phyloP scores from a whole-genome alignment of 2,888 invertebrate species.

The Podabrus alpinus region DNA sequence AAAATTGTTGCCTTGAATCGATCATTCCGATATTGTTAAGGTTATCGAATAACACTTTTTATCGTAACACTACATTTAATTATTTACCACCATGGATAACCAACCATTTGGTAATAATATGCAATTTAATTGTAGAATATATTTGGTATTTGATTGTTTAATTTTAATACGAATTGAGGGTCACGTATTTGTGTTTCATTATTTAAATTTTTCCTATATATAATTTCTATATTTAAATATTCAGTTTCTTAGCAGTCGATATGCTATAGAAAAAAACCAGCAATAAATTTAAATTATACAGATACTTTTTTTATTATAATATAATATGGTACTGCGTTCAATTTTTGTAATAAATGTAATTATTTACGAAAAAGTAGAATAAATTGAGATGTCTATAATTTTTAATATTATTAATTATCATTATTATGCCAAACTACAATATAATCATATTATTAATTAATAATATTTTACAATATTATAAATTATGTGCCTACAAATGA shows the following conservation, averaged over 20 bases:
- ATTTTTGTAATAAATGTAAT: background rate
- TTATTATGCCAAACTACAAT: background rate
- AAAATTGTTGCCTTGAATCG: background rate
- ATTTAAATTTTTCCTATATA: background rate
- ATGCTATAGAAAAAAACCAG: background rate
- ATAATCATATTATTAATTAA: background rate
- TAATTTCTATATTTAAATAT: background rate
- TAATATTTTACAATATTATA: background rate
- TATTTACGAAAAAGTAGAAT: background rate
- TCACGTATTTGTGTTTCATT: background rate
- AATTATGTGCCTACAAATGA: background rate
- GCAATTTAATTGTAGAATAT: background rate
- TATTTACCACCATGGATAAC: background rate
- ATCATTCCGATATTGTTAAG: background rate
- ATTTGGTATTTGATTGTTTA: background rate
- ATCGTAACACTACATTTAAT: background rate
- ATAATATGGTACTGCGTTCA: background rate
- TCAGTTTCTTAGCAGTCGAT: too few species aligned
- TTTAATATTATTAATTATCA: too few species aligned
- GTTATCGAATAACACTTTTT: background rate
- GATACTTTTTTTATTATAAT: background rate
- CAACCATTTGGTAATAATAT: background rate
- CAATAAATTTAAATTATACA: background rate
- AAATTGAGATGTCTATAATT: too few species aligned
- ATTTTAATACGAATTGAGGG: background rate